A percentile compares a stretch with the other conserved stretches of the same genome.
Evolutionary conservation across 2,113 vertebrate species (phyloP).

Genomic region (Rhipidura dahli): DNA sequence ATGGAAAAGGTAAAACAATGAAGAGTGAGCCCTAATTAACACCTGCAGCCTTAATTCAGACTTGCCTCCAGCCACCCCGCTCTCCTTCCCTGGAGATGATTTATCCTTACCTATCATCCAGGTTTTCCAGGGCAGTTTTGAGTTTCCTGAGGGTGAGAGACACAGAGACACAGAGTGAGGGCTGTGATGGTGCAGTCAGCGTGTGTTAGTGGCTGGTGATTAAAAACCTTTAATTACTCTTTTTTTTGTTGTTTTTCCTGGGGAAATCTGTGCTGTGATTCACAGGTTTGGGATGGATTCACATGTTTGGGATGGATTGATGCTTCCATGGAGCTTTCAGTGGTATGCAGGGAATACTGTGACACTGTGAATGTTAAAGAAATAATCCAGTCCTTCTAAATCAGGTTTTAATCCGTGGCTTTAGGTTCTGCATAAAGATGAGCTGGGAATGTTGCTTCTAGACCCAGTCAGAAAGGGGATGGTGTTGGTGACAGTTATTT

Average conservation of each 20-base stretch:
- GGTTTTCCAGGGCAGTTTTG: neutral
- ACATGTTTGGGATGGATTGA: neutral
- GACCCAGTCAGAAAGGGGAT: neutral
- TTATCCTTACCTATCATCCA: neutral
- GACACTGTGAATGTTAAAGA: accelerated
- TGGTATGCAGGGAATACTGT: neutral
- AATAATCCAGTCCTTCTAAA: neutral
- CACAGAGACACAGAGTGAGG: neutral
- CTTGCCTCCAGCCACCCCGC: neutral
- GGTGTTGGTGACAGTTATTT: neutral
- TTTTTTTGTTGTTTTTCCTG: neutral
- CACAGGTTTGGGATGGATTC: neutral
- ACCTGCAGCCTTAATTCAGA: neutral
- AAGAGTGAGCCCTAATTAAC: neutral
- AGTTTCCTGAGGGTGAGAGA: neutral
- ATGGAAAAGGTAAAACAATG: neutral
- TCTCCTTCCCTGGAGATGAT: neutral
- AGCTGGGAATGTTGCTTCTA: neutral
- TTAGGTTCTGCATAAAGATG: neutral
- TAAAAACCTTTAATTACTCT: neutral
- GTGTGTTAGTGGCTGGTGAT: neutral
- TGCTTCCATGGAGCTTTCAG: neutral
- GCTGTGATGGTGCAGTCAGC: neutral
- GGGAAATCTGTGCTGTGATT: neutral
- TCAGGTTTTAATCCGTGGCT: neutral